These are phyloP conservation scores for Heliconius charithonia DNA, from an alignment of 2,888 invertebrate species.

Conservation along the genomic window DNA sequence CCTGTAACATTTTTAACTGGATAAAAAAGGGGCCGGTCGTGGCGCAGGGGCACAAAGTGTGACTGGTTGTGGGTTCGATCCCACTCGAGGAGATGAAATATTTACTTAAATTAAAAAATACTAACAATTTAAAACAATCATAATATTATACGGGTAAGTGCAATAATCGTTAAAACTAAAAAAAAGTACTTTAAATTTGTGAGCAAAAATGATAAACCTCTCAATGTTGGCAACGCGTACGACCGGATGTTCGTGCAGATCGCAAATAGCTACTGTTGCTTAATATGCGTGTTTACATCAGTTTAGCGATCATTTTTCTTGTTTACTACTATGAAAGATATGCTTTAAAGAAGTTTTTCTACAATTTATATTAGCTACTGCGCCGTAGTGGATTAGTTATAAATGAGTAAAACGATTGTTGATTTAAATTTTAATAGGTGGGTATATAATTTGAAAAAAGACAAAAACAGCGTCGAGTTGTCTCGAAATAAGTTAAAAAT, in stretches of 20 bases:
- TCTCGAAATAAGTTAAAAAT: too few relatives aligned
- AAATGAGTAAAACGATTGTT: not conserved
- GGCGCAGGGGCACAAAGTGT: too few relatives aligned
- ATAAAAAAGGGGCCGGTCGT: too few relatives aligned
- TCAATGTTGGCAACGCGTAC: constrained; percentile 26
- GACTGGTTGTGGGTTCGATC: too few relatives aligned
- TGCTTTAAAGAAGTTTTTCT: not conserved
- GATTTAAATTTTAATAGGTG: too few relatives aligned
- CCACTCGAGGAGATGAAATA: too few relatives aligned
- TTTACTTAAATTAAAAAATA: too few relatives aligned
- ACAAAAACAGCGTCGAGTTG: not conserved
- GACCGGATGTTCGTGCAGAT: constrained; percentile 15
- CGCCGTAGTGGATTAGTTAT: not conserved
- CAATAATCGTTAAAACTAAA: not conserved
- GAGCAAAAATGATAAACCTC: constrained; percentile 24
- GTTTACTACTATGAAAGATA: not conserved
- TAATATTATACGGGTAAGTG: too few relatives aligned
- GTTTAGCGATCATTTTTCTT: constrained; percentile 12
- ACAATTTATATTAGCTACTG: not conserved
- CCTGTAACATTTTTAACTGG: too few relatives aligned
- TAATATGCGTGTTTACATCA: constrained; percentile 25
- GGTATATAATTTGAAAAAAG: not conserved
- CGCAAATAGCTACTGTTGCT: constrained; percentile 20
- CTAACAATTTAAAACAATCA: too few relatives aligned
- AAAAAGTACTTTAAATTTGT: not conserved